A percentile compares a stretch with the other conserved stretches of the same genome.
phyloP scores from a whole-genome alignment of 2,888 invertebrate genomes.

The Cantharis rustica region DNA sequence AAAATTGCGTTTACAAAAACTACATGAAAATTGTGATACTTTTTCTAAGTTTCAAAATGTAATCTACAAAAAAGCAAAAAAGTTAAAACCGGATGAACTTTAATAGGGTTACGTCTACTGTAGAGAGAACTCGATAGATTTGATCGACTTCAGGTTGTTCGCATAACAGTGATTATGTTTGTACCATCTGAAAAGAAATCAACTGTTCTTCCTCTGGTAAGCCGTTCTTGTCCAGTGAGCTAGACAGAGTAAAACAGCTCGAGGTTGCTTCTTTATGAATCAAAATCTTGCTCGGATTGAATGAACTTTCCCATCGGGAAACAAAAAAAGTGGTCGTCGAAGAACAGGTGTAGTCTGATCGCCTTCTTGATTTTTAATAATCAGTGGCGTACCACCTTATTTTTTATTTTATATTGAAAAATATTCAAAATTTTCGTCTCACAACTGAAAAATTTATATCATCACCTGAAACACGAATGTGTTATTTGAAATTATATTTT shows the following conservation, averaged over 20 bases:
- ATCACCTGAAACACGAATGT: too few relatives aligned
- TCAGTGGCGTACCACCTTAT: slow-evolving; percentile 30
- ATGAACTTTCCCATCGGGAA: slow-evolving; percentile 48
- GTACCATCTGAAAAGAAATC: slow-evolving; percentile 12
- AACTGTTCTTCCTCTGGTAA: slow-evolving; percentile 23
- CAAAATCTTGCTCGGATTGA: slow-evolving; percentile 40
- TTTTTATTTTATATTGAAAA: neutral
- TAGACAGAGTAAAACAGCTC: slow-evolving; percentile 11
- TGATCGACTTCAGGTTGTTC: slow-evolving; percentile 31
- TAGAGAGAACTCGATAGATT: slow-evolving; percentile 14
- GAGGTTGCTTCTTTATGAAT: slow-evolving; percentile 34
- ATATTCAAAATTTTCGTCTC: neutral
- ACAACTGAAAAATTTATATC: neutral
- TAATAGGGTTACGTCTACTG: neutral
- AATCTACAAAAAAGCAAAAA: neutral
- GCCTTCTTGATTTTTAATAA: slow-evolving; percentile 34
- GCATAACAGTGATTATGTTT: slow-evolving; percentile 24
- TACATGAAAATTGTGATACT: neutral
- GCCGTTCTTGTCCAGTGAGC: slow-evolving; percentile 2
- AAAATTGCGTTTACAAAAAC: neutral
- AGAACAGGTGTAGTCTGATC: slow-evolving; percentile 49
- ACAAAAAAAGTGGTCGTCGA: slow-evolving; percentile 43
- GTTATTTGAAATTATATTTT: too few relatives aligned
- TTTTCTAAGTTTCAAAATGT: neutral
- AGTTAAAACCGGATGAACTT: slow-evolving; percentile 19